phyloP scores from a whole-genome alignment of 2,888 invertebrate genomes.

The Meghimatium bilineatum region DNA sequence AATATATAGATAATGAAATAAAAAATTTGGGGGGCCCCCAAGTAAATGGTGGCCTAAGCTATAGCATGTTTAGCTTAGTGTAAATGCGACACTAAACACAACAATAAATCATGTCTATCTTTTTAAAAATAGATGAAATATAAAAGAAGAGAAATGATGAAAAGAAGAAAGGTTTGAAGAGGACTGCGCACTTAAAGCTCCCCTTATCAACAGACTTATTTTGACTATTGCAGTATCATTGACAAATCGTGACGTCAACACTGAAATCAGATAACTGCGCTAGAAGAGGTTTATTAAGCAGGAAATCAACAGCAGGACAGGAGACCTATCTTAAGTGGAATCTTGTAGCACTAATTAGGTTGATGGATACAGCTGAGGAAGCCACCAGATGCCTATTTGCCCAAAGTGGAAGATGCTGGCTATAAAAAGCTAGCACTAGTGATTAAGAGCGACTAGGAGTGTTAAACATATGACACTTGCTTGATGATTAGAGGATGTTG shows the following conservation, averaged over 20 bases:
- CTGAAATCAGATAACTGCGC: slow-evolving; percentile 1
- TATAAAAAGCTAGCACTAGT: slow-evolving; percentile 3
- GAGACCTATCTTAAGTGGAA: slow-evolving; percentile 11
- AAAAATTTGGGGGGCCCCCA: no score
- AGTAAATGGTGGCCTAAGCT: no score
- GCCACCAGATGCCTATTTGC: background rate
- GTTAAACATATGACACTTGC: background rate
- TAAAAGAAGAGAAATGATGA: background rate
- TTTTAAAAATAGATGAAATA: no score
- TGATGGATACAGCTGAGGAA: background rate
- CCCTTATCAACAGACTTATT: no score
- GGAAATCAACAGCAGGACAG: slow-evolving; percentile 17
- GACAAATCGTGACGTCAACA: background rate
- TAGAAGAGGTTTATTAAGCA: background rate
- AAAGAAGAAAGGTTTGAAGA: background rate
- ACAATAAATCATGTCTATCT: no score
- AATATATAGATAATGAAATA: no score
- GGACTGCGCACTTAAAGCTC: no score
- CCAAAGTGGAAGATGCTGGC: slow-evolving; percentile 1
- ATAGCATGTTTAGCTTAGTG: no score
- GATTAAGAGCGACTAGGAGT: background rate
- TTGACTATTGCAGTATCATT: background rate
- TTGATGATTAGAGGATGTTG: slow-evolving; percentile 10
- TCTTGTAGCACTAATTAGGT: slow-evolving; percentile 20
- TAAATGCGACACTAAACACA: no score